These are phyloP conservation scores for Periophthalmus magnuspinnatus DNA, from an alignment of 2,797 vertebrate species.

Conservation along the genomic window DNA sequence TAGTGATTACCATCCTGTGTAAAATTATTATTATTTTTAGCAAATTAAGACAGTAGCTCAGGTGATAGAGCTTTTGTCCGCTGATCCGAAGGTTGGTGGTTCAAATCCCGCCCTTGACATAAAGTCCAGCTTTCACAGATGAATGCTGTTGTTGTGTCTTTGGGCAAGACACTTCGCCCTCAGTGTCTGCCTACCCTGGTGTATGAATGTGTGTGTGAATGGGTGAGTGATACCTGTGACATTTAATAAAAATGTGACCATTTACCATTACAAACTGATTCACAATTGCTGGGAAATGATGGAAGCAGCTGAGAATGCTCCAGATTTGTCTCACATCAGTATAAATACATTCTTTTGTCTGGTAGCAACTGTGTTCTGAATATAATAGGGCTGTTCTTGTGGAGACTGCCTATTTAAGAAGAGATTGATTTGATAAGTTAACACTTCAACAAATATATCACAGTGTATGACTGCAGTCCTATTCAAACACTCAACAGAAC, in stretches of 20 bases:
- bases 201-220: too few relatives aligned
- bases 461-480: background rate
- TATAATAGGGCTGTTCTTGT: conserved; percentile 29
- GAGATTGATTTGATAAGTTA: conserved; percentile 66
- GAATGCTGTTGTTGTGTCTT: too few relatives aligned
- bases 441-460: background rate
- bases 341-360: conserved; percentile 21
- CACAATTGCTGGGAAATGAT: background rate
- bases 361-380: conserved; percentile 20
- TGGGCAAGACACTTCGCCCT: too few relatives aligned
- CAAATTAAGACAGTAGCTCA: too few relatives aligned
- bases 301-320: background rate
- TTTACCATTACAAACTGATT: background rate
- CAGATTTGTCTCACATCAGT: background rate
- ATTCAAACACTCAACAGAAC: background rate
- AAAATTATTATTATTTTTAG: too few relatives aligned
- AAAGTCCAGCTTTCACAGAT: too few relatives aligned
- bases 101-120: too few relatives aligned
- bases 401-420: conserved; percentile 33
- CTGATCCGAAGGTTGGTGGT: too few relatives aligned
- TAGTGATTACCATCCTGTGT: background rate
- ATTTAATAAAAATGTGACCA: too few relatives aligned
- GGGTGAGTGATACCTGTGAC: too few relatives aligned
- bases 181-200: too few relatives aligned
- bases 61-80: too few relatives aligned